Evolutionary conservation across 1,140 invertebrate genomes (phyloP), one percentile per base, ranked within the genome.

Genomic region (Drosophila tani): DNA sequence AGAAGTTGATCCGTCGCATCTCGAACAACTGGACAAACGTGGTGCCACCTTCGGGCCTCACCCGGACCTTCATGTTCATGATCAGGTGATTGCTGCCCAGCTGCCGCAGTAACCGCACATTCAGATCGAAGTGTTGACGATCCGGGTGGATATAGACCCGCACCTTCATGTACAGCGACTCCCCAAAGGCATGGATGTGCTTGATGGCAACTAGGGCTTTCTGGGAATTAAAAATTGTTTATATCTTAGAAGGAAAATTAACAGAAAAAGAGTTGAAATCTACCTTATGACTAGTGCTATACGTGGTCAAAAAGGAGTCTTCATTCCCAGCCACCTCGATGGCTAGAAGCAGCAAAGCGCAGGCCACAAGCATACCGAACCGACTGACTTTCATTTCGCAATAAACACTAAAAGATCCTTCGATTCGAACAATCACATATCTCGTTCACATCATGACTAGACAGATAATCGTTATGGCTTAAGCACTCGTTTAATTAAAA

Each of bases 81-180:
- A 79, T 65, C 12, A 79, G 29, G 41, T 79, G 67, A 14, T 79
- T 79, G 19, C 75, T 79, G 17, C 68, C 76, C 17, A 79, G 29
- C n/a, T 79, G 49, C 7, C 60, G 56, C 2, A 58, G 15, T 11
- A 79, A 1, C 11, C 35, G 50, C 3, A 79, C 77, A 32, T 66
- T 38, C 1, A 79, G 17, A 47, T 79, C 75, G 14, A 79, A 79
- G 3, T 55, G 75, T 0, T 43, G 55, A 2, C 76, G 59, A 50
- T 79, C 68, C 1, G 65, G 55, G 59, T 73, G 46, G 15, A 79
- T 79, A 12, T 43, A 12, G 9, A 19, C 41, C 11, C 19, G 41
- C 2, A 24, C 56, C 53, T 56, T 73, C 45, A 79, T 50, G n/a
- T 55, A 79, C 6, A 21, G 32, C 1, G 66, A 46, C 45, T 79